These are phyloP conservation scores for Drosophila maculinotata DNA, from an alignment of 2,888 invertebrate genomes.

Conservation along the genomic window DNA sequence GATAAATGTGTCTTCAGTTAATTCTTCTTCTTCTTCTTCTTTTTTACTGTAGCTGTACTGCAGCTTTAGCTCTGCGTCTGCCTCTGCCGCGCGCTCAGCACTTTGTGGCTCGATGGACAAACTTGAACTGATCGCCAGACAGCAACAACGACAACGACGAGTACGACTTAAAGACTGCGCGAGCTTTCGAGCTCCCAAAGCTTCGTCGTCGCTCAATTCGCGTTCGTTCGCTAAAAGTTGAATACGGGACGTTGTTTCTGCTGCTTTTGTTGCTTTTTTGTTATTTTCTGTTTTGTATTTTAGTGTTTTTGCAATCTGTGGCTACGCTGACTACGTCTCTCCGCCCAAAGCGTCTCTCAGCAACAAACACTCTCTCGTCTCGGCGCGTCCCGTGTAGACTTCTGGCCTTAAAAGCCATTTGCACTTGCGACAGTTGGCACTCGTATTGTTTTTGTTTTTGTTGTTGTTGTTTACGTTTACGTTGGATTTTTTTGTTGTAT, in stretches of 20 bases:
- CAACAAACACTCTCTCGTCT: constrained; percentile 27
- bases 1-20: constrained; percentile 45
- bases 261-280: background rate
- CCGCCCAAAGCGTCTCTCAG: constrained; percentile 21
- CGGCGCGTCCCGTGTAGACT: constrained; percentile 44
- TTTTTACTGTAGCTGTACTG: constrained; percentile 35
- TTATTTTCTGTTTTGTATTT: constrained; percentile 8
- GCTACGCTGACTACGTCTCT: constrained; percentile 35
- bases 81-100: constrained; percentile 35
- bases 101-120: constrained; percentile 65
- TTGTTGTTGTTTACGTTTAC: constrained; percentile 33
- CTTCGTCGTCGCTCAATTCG: constrained; percentile 46
- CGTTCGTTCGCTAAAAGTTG: constrained; percentile 44
- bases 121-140: constrained; percentile 65
- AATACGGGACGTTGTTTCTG: constrained; percentile 38
- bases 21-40: constrained; percentile 22
- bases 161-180: constrained; percentile 57
- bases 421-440: constrained; percentile 76
- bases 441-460: constrained; percentile 44
- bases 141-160: constrained; percentile 26
- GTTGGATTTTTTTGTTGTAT: constrained; percentile 42
- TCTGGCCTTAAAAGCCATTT: constrained; percentile 67
- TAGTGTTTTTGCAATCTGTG: constrained; percentile 46
- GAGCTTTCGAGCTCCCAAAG: constrained; percentile 58
- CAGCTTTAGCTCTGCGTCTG: constrained; percentile 34